Evolutionary conservation across 2,113 vertebrate species (phyloP).

Genomic region (Trogon surrucura): DNA sequence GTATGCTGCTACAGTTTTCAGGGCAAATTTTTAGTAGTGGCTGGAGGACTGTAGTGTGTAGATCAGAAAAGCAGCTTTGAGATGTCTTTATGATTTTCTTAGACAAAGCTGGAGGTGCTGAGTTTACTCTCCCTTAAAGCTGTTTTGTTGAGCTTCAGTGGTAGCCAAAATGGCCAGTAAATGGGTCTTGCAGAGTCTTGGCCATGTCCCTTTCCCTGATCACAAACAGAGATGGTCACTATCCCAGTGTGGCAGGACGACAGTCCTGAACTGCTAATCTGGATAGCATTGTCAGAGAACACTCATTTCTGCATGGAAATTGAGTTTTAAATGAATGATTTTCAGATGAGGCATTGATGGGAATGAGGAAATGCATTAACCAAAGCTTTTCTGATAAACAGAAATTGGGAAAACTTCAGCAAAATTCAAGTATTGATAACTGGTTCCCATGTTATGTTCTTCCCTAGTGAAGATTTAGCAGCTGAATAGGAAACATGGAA

Average conservation of each 20-base stretch:
- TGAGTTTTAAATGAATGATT: neutral
- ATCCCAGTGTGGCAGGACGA: neutral
- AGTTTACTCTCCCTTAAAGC: neutral
- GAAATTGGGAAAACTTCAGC: neutral
- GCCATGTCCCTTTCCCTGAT: neutral
- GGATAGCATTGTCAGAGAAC: neutral
- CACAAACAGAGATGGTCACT: accelerated
- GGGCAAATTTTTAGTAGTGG: neutral
- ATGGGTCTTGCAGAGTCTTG: neutral
- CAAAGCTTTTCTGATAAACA: neutral
- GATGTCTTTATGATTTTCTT: neutral
- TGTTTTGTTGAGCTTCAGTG: neutral
- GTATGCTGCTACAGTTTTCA: neutral
- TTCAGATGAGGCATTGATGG: neutral
- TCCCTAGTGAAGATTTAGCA: neutral
- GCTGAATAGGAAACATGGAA: neutral
- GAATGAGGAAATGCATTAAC: neutral
- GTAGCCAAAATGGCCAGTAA: neutral
- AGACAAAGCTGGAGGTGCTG: neutral
- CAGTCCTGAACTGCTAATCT: neutral
- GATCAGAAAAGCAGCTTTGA: neutral
- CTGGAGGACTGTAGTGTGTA: neutral
- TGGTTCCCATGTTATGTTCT: neutral
- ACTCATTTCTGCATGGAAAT: neutral
- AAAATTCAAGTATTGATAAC: neutral